Evolutionary conservation across 1,140 invertebrate species (phyloP).

Genomic region (Nomia melanderi): DNA sequence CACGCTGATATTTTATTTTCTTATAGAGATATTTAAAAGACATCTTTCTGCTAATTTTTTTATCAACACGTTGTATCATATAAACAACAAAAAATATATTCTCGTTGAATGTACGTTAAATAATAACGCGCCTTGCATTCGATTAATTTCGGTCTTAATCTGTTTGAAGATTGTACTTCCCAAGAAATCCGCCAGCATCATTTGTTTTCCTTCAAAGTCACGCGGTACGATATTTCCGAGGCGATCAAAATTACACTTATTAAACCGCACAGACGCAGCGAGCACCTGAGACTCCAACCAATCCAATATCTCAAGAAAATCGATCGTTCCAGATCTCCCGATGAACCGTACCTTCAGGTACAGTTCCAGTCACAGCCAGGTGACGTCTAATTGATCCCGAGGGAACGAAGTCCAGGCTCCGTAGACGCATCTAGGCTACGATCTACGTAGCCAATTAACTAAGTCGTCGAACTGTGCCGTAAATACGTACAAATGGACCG

Average conservation of each 20-base stretch:
- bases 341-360: neutral
- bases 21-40: too few species aligned
- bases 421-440: constrained; percentile 43
- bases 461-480: constrained; percentile 40
- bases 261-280: neutral
- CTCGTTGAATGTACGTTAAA: too few species aligned
- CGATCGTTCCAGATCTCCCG: constrained; percentile 11
- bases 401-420: constrained; percentile 26
- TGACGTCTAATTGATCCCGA: constrained; percentile 56
- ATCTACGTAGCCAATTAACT: constrained; percentile 55
- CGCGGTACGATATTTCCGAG: neutral
- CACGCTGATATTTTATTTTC: too few species aligned
- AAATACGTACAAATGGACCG: constrained; percentile 55
- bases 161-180: too few species aligned
- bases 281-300: neutral
- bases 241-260: neutral
- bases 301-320: constrained; percentile 7
- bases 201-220: too few species aligned
- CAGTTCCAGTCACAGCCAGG: constrained; percentile 15
- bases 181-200: too few species aligned
- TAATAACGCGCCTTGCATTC: too few species aligned
- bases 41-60: too few species aligned
- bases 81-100: too few species aligned
- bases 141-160: too few species aligned
- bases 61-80: too few species aligned